A percentile compares a stretch with the other conserved stretches of the same genome.
Evolutionary conservation across 2,797 vertebrate genomes (phyloP).

Genomic region (Siniperca undulata): DNA sequence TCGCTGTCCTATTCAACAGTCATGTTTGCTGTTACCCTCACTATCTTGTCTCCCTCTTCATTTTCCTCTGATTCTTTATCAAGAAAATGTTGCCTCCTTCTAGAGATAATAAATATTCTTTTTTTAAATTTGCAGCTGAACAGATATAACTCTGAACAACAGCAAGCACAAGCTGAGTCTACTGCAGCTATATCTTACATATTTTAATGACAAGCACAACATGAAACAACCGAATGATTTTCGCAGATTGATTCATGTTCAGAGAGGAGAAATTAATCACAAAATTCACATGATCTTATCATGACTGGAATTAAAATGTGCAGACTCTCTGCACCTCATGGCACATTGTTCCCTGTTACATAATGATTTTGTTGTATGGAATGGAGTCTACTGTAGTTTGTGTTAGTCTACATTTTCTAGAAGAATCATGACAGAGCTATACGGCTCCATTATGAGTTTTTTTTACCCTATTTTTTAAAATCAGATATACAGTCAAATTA

Average conservation of each 20-base stretch:
- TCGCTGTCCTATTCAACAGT: slow-evolving; percentile 5
- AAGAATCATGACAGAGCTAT: not conserved
- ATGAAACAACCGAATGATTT: not conserved
- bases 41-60: not conserved
- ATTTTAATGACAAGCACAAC: not conserved
- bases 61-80: not conserved
- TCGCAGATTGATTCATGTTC: not conserved
- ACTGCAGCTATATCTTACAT: too few relatives aligned
- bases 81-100: not conserved
- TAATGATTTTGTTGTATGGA: not conserved
- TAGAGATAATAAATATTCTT: not conserved
- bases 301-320: not conserved
- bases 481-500: not conserved
- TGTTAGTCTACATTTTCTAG: not conserved
- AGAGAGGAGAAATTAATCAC: not conserved
- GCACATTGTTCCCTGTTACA: not conserved
- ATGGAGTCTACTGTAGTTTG: not conserved
- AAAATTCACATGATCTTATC: too few relatives aligned
- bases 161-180: not conserved
- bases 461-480: not conserved
- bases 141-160: not conserved
- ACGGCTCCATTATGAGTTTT: not conserved
- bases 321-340: not conserved
- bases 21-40: not conserved
- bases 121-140: slow-evolving; percentile 1